phyloP scores from a whole-genome alignment of 1,140 invertebrate genomes.

The Glossosoma conforme region DNA sequence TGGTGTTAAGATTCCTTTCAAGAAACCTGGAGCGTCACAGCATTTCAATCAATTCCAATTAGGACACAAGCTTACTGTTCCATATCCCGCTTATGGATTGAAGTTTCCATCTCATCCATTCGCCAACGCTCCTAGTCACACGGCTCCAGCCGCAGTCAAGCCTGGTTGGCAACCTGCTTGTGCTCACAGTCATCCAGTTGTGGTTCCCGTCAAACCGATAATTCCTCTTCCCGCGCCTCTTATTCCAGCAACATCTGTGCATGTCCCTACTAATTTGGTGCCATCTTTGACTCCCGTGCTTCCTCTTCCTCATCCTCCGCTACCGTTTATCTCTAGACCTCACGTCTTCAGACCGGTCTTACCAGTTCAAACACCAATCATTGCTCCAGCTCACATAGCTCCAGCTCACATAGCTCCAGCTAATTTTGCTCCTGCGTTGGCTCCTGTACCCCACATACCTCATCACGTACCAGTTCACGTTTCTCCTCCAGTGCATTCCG shows the following conservation, averaged over 20 bases:
- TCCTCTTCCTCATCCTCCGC: slow-evolving; percentile 16
- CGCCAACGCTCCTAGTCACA: slow-evolving; percentile 34
- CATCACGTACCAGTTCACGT: slow-evolving; percentile 28
- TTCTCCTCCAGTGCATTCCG: slow-evolving; percentile 36
- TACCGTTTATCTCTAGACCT: slow-evolving; percentile 27
- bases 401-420: slow-evolving; percentile 32
- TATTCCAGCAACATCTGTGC: slow-evolving; percentile 10
- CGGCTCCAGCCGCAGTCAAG: slow-evolving; percentile 33
- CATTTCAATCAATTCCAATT: slow-evolving; percentile 36
- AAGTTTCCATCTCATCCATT: slow-evolving; percentile 36
- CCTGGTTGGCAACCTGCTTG: slow-evolving; percentile 34
- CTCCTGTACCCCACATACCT: slow-evolving; percentile 29
- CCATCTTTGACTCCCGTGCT: slow-evolving; percentile 21
- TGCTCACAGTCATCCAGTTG: slow-evolving; percentile 42
- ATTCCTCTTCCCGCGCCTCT: slow-evolving; percentile 29
- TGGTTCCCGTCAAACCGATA: slow-evolving; percentile 35
- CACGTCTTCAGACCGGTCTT: slow-evolving; percentile 33
- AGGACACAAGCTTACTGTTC: slow-evolving; percentile 39
- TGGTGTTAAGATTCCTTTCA: slow-evolving; percentile 43
- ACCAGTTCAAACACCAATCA: slow-evolving; percentile 30
- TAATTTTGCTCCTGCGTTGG: slow-evolving; percentile 32
- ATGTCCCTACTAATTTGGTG: slow-evolving; percentile 17
- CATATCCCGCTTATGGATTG: slow-evolving; percentile 40
- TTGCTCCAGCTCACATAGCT: slow-evolving; percentile 32
- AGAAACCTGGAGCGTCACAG: no score